Evolutionary conservation across 2,888 invertebrate species (phyloP), one percentile per base, ranked within the genome.

Genomic region (Clistopyga incitator): DNA sequence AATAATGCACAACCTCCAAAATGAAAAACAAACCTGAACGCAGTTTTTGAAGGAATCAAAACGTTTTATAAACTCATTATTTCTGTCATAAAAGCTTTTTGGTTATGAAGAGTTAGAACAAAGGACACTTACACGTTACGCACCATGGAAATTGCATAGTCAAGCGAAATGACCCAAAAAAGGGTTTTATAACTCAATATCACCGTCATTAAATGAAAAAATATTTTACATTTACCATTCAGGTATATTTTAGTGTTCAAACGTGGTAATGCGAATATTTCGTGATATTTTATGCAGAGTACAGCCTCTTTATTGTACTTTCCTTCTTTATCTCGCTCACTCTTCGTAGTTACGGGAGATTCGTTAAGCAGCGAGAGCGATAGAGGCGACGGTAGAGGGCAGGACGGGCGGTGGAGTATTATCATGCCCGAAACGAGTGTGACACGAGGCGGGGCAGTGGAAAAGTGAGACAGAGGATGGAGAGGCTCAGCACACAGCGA

Each of bases 401-500:
- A 6, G 59, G 59, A 29, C 29, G 29, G 29, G 64, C 65, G 25
- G 64, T 81, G 59, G 20, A 77, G 77, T 71, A 81, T 81, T 81
- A 77, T 77, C 81, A 72, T 76, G 76, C 65, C 34, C 50, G 56
- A 67, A 77, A 50, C 77, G 71, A 77, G 38, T 56, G 81, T 71
- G 71, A 47, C 71, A 45, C 64, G 77, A 74, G 50, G 47, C 25
- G 38, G 42, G 54, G n/a, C 25, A 65, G 42, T 6, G 47, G 23
- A 15, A 47, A 4, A 18, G 38, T 18, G 64, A 20, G 23, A 70
- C 15, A 56, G 56, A 68, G 47, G 23, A 38, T 38, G n/a, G 38
- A 64, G 68, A 78, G 70, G 47, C 47, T 75, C 52, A 38, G 72
- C 70, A 71, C 70, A 75, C 78, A 70, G 56, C 82, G 78, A 82